Evolutionary conservation across 2,113 vertebrate genomes (phyloP).

Genomic region (Stigmatopora nigra): DNA sequence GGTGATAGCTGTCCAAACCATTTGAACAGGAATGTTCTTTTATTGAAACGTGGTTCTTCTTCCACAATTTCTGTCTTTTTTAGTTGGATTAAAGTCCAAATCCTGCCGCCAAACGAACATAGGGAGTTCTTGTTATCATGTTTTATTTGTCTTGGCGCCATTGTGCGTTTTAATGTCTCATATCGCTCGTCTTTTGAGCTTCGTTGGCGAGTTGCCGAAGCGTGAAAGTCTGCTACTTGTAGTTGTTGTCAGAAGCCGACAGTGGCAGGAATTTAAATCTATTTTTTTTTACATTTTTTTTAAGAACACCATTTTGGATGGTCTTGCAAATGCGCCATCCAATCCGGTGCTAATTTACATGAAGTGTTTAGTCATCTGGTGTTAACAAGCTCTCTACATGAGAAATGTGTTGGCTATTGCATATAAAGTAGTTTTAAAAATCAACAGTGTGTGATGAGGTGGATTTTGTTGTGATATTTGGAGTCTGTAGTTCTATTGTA

Average conservation of each 20-base stretch:
- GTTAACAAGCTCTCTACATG: background rate
- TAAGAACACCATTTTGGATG: background rate
- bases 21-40: too few species aligned
- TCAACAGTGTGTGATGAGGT: too few species aligned
- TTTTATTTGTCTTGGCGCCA: slow-evolving; percentile 15
- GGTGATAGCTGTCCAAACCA: too few species aligned
- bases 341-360: background rate
- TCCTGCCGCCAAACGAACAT: slow-evolving; percentile 37
- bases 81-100: slow-evolving; percentile 26
- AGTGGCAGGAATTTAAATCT: background rate
- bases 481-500: too few species aligned
- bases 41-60: too few species aligned
- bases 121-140: slow-evolving; percentile 54
- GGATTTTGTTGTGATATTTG: background rate
- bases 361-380: background rate
- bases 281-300: background rate
- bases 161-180: slow-evolving; percentile 50
- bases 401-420: background rate
- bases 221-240: slow-evolving; percentile 33
- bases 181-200: slow-evolving; percentile 52
- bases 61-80: too few species aligned
- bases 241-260: slow-evolving; percentile 18
- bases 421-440: slow-evolving; percentile 15
- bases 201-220: slow-evolving; percentile 32
- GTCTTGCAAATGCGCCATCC: background rate